Evolutionary conservation across 2,113 vertebrate species (phyloP).

Genomic region (Mesembrinibis cayennensis): DNA sequence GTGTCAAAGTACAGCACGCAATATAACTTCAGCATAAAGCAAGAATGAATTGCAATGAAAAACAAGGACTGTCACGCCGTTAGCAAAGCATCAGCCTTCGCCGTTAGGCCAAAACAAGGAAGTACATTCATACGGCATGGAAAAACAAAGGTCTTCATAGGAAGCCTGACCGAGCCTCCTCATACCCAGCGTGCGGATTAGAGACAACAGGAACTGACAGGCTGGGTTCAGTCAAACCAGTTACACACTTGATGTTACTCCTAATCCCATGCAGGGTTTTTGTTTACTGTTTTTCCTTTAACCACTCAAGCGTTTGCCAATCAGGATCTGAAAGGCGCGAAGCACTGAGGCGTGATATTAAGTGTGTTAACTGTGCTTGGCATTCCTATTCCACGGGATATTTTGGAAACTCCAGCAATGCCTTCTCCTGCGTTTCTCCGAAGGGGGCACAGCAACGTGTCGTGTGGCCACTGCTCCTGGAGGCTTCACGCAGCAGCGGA

Average conservation of each 20-base stretch:
- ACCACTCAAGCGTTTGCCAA: not conserved
- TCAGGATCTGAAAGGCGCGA: not conserved
- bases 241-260: not conserved
- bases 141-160: conserved; percentile 8
- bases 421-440: not conserved
- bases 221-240: not conserved
- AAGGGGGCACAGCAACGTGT: not conserved
- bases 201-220: not conserved
- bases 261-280: not conserved
- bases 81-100: not conserved
- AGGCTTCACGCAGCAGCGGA: not conserved
- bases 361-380: not conserved
- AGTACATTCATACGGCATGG: not conserved
- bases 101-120: not conserved
- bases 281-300: not conserved
- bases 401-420: not conserved
- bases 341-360: not conserved
- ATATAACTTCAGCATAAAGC: not conserved
- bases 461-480: fast-evolving
- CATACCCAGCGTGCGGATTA: not conserved
- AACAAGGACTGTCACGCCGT: not conserved
- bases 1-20: not conserved
- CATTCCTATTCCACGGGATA: fast-evolving
- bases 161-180: not conserved
- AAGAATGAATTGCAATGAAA: not conserved